These are phyloP conservation scores for Micoletzkya japonica DNA, from an alignment of 2,888 invertebrate species.

Conservation along the genomic window DNA sequence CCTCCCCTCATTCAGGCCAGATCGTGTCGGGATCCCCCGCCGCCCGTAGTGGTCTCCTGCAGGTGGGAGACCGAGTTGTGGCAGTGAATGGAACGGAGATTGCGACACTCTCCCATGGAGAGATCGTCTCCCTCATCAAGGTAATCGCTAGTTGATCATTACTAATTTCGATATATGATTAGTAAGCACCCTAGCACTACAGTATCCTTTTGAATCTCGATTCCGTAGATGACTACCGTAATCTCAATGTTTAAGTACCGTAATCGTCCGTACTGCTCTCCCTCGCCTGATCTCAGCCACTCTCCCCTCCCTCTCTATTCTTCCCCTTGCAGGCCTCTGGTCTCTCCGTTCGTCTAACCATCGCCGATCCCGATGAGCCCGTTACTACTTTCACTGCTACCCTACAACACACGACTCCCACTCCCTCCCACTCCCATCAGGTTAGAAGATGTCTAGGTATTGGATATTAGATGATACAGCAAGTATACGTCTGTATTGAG, in stretches of 20 bases:
- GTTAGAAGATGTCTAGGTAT: too few species aligned
- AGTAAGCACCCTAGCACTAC: too few species aligned
- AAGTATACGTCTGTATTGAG: too few species aligned
- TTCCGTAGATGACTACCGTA: too few species aligned
- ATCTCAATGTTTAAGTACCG: background rate
- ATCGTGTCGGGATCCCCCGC: slow-evolving; percentile 94
- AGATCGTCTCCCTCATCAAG: slow-evolving; percentile 94
- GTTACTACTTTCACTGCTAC: slow-evolving; percentile 34
- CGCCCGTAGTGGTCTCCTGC: slow-evolving; percentile 71
- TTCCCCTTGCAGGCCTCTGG: slow-evolving; percentile 19
- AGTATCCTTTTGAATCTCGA: too few species aligned
- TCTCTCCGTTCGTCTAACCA: slow-evolving; percentile 73
- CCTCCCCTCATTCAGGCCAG: slow-evolving; percentile 74
- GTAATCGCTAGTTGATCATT: too few species aligned
- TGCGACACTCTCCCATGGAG: slow-evolving; percentile 87
- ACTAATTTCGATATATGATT: too few species aligned
- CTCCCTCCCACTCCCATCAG: slow-evolving; percentile 7
- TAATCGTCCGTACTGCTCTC: too few species aligned
- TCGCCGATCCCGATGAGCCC: slow-evolving; percentile 63
- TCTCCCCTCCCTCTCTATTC: background rate
- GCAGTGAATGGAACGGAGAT: slow-evolving; percentile 92
- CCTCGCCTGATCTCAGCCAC: too few species aligned
- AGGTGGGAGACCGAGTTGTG: slow-evolving; percentile 88
- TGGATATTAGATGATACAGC: too few species aligned
- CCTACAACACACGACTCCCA: slow-evolving; percentile 14